Percentiles rank a stretch among this genome's conserved stretches.
Evolutionary conservation across 2,113 vertebrate genomes (phyloP).

Genomic region (Isurus oxyrinchus): DNA sequence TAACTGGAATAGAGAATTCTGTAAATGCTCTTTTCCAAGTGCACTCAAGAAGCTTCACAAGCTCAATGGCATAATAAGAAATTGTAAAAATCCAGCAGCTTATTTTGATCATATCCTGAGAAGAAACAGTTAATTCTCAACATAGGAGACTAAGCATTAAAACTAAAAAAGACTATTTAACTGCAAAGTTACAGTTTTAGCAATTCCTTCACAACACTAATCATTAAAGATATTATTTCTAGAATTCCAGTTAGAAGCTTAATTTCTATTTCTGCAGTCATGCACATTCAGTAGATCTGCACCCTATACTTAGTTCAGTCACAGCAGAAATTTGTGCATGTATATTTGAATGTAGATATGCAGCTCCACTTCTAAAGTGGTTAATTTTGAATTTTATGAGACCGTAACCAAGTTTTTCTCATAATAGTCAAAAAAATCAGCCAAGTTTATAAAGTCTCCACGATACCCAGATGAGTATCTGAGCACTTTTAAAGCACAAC

Average conservation of each 20-base stretch:
- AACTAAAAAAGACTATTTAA: background rate
- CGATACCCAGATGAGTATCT: background rate
- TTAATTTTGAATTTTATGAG: background rate
- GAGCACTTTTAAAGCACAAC: background rate
- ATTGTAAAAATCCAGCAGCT: background rate
- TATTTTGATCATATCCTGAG: background rate
- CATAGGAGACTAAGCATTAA: background rate
- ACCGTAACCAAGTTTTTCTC: background rate
- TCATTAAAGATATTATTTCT: background rate
- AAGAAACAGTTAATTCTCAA: background rate
- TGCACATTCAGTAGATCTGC: background rate
- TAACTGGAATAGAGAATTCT: background rate
- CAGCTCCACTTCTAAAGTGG: background rate
- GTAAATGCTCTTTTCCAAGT: background rate
- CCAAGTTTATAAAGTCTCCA: background rate
- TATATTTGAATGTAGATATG: background rate
- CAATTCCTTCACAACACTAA: background rate
- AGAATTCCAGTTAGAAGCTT: background rate
- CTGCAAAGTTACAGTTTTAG: background rate
- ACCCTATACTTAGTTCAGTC: background rate
- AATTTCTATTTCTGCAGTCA: background rate
- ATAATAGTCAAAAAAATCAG: background rate
- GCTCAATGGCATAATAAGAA: background rate
- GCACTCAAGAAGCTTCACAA: background rate
- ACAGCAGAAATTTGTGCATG: background rate